Evolutionary conservation across 2,888 invertebrate genomes (phyloP).

Genomic region (Punctoribates punctum): DNA sequence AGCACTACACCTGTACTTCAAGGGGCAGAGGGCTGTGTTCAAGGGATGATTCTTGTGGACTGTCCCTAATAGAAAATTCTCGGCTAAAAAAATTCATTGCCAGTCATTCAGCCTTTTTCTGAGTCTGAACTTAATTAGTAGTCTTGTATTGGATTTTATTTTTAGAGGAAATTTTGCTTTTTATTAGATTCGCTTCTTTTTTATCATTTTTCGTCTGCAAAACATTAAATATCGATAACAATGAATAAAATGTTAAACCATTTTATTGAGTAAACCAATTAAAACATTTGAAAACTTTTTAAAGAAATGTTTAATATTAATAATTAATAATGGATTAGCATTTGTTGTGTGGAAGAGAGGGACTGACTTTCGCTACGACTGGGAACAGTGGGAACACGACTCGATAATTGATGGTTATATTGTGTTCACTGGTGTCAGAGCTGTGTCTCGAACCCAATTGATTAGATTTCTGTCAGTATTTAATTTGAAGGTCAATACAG

Average conservation of each 20-base stretch:
- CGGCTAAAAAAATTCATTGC: background rate
- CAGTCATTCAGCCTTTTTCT: background rate
- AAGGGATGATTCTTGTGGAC: too few species aligned
- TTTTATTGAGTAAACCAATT: too few species aligned
- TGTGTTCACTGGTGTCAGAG: background rate
- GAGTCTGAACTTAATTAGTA: background rate
- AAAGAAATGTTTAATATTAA: too few species aligned
- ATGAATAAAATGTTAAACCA: background rate
- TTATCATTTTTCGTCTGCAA: conserved; percentile 2
- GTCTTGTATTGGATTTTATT: background rate
- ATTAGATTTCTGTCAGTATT: background rate
- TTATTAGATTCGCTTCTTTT: background rate
- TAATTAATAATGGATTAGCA: too few species aligned
- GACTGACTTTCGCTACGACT: too few species aligned
- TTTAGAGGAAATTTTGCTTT: conserved; percentile 2
- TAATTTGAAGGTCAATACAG: background rate
- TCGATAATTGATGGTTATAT: background rate
- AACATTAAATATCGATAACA: background rate
- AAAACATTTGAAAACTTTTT: too few species aligned
- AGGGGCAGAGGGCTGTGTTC: too few species aligned
- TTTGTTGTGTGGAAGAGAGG: too few species aligned
- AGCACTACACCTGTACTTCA: too few species aligned
- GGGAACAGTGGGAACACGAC: background rate
- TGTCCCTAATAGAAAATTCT: background rate
- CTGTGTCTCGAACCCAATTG: background rate